Percentiles rank a stretch among this genome's conserved stretches.
phyloP scores from a whole-genome alignment of 2,113 vertebrate genomes.

The Tursiops truncatus region DNA sequence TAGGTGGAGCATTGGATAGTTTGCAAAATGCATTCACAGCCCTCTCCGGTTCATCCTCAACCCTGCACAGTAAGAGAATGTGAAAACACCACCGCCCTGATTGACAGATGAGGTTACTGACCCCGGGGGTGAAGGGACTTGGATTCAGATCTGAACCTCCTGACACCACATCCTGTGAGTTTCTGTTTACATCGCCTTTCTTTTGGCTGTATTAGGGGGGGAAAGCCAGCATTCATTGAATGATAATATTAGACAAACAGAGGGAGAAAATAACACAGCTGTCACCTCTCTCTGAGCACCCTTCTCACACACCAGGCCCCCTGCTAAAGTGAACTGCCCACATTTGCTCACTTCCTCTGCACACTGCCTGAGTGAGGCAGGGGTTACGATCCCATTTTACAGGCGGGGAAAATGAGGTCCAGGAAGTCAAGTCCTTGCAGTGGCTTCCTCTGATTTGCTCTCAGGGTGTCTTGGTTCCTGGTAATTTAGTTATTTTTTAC shows the following conservation, averaged over 20 bases:
- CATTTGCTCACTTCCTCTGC: neutral
- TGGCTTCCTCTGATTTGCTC: neutral
- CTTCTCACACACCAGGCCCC: fast-evolving
- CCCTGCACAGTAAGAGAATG: neutral
- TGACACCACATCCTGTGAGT: neutral
- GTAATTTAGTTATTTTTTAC: neutral
- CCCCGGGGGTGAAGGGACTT: neutral
- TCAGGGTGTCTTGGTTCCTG: neutral
- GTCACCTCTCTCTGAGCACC: neutral
- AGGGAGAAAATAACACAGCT: neutral
- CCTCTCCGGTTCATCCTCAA: neutral
- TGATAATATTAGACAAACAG: neutral
- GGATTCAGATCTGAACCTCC: neutral
- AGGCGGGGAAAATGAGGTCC: neutral
- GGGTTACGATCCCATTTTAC: neutral
- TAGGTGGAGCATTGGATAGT: fast-evolving
- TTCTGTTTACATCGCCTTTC: neutral
- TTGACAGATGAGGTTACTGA: neutral
- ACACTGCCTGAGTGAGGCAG: fast-evolving
- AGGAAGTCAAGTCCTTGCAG: neutral
- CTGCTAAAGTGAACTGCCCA: fast-evolving
- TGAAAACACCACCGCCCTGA: fast-evolving
- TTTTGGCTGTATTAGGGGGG: neutral
- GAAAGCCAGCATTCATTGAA: neutral
- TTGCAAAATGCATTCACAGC: neutral